A percentile compares a stretch with the other conserved stretches of the same genome.
Evolutionary conservation across 2,113 vertebrate species (phyloP).

Genomic region (Lophius piscatorius): DNA sequence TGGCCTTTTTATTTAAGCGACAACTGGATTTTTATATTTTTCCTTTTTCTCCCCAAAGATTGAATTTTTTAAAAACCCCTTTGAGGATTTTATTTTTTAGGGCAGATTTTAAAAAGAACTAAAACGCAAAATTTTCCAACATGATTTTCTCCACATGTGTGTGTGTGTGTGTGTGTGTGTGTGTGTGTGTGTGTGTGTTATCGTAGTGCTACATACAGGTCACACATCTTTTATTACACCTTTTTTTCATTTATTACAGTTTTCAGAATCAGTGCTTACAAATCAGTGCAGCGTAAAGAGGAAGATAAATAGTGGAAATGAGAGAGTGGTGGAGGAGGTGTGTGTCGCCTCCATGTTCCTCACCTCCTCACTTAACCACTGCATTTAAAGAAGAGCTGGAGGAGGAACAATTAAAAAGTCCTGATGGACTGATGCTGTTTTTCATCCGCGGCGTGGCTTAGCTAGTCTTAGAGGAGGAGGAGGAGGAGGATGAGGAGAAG

Average conservation of each 20-base stretch:
- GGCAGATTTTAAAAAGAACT: not conserved
- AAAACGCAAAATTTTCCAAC: not conserved
- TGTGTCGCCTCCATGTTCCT: too few relatives aligned
- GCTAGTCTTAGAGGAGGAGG: conserved; percentile 69
- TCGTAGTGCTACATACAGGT: too few relatives aligned
- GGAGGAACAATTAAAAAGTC: conserved; percentile 53
- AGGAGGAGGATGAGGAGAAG: conserved; percentile 42
- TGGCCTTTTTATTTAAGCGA: too few relatives aligned
- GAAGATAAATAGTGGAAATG: too few relatives aligned
- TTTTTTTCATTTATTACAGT: too few relatives aligned
- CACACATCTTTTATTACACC: too few relatives aligned
- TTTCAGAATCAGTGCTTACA: too few relatives aligned
- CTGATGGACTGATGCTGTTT: conserved; percentile 53
- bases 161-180: too few relatives aligned
- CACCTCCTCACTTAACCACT: conserved; percentile 8
- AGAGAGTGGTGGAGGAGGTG: too few relatives aligned
- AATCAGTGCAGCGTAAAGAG: too few relatives aligned
- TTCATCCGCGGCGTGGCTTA: conserved; percentile 84
- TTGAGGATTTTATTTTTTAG: rapidly evolving
- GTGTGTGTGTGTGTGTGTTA: not conserved
- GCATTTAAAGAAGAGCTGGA: conserved; percentile 82
- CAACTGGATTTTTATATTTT: not conserved
- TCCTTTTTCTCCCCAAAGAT: not conserved
- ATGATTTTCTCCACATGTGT: not conserved
- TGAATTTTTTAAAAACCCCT: not conserved